Percentiles rank a stretch among this genome's conserved stretches.
phyloP scores from a whole-genome alignment of 2,113 vertebrate species.

The Danionella cerebrum region DNA sequence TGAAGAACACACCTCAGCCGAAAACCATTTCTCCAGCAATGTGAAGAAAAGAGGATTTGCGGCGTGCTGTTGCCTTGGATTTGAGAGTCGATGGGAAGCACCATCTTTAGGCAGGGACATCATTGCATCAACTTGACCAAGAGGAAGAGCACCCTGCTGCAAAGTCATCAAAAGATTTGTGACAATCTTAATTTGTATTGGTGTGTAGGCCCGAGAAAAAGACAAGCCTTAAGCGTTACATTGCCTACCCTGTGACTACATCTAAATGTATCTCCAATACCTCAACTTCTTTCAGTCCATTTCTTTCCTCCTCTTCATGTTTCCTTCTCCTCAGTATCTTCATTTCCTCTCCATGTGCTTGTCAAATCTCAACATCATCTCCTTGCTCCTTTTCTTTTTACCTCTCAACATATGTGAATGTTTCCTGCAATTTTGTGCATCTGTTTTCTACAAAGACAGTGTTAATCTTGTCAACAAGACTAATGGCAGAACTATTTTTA shows the following conservation, averaged over 20 bases:
- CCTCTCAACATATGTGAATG: neutral
- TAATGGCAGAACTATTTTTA: neutral
- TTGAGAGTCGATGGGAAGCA: too few species aligned
- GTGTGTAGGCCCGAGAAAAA: too few species aligned
- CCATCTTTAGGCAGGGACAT: too few species aligned
- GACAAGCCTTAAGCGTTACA: too few species aligned
- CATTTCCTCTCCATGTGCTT: neutral
- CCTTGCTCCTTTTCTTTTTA: neutral
- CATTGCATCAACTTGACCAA: too few species aligned
- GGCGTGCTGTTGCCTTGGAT: too few species aligned
- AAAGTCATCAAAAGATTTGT: too few species aligned
- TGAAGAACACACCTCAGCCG: too few species aligned
- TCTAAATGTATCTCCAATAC: neutral
- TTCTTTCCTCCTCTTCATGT: neutral
- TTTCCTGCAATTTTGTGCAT: neutral
- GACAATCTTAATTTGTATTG: too few species aligned
- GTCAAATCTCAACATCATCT: neutral
- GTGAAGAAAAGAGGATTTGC: too few species aligned
- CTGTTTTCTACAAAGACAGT: neutral
- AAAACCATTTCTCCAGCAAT: too few species aligned
- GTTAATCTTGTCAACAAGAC: constrained; percentile 1
- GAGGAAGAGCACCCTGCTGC: too few species aligned
- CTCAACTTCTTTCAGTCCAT: neutral
- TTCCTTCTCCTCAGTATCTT: neutral
- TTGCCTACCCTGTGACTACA: neutral